Evolutionary conservation across 2,888 invertebrate species (phyloP), one percentile per base, ranked within the genome.

Genomic region (Lottia scabra): DNA sequence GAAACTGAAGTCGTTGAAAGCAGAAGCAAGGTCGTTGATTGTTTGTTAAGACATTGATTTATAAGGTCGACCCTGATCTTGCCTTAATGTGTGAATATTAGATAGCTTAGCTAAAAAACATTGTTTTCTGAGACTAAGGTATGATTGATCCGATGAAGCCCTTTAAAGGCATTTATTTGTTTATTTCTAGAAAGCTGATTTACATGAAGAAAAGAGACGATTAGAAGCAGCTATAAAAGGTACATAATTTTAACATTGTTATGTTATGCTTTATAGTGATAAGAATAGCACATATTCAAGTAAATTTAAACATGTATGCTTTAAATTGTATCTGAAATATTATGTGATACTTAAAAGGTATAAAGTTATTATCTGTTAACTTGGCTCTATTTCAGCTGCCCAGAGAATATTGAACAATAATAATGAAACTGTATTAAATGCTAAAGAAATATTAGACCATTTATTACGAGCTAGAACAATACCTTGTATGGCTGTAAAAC

Each of bases 401-500:
- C 78, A 83, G 23, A 71, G 77, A 46, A 72, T 84, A 5, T 74
- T 84, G 64, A 78, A 79, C 67, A 84, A 82, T 69, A 80, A 76
- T 63, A 78, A 80, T 73, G 83, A 84, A 68, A 70, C 81, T n/a
- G 76, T 81, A 10, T 71, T 83, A 64, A 84, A 45, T 26, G 85
- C 83, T 8, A 81, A 84, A 65, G 82, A 81, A 19, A 78, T 87
- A 13, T 67, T 86, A 23, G 82, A 84, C 27, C 78, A 78, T 16
- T 75, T 87, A 63, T 66, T 74, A 19, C 74, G 75, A 27, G 83
- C 85, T 8, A 80, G 77, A 71, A 77, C 80, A 30, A 74, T 83
- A 12, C 81, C 84, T 2, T 85, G 86, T 76, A 78, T 83, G 23
- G 63, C 84, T 27, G 44, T 43, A 1, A 67, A 66, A n/a, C 45